Conservation (phyloP, 2,797 vertebrate genomes). For the Cynopterus sphinx region DNA sequence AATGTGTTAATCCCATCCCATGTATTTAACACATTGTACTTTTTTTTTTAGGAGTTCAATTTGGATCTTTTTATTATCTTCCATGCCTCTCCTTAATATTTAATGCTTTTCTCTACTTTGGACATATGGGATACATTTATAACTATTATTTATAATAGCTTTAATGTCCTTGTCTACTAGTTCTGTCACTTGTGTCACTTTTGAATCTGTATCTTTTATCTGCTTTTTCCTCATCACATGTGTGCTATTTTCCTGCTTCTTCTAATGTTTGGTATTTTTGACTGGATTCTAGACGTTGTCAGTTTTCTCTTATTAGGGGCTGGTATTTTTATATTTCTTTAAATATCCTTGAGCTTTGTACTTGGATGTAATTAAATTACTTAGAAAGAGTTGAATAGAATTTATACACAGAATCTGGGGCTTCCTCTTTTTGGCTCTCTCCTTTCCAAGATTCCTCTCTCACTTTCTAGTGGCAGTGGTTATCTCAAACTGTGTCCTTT, state of each 20-base stretch:
- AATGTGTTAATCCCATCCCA: background rate
- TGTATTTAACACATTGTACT: background rate
- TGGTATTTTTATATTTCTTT: slow-evolving; percentile 46
- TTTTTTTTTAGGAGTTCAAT: background rate
- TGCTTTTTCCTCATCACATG: background rate
- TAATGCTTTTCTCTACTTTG: slow-evolving; percentile 29
- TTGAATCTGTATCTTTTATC: background rate
- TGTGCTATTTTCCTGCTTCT: slow-evolving; percentile 45
- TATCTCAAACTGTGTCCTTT: background rate
- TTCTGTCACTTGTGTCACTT: slow-evolving; percentile 1
- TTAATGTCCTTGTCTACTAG: slow-evolving; percentile 2
- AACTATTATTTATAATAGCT: background rate
- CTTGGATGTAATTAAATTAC: background rate
- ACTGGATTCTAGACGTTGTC: background rate
- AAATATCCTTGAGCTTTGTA: slow-evolving; percentile 45
- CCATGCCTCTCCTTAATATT: background rate
- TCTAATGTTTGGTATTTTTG: slow-evolving; percentile 2
- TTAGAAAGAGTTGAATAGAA: slow-evolving; percentile 43
- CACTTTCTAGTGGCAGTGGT: background rate
- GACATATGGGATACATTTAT: background rate
- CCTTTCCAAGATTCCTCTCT: slow-evolving; percentile 4
- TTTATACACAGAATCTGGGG: background rate
- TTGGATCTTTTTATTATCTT: background rate
- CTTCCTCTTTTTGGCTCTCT: background rate
- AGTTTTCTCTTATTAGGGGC: slow-evolving; percentile 11